Evolutionary conservation across 2,113 vertebrate species (phyloP), one percentile per base, ranked within the genome.

Genomic region (Hipposideros armiger): DNA sequence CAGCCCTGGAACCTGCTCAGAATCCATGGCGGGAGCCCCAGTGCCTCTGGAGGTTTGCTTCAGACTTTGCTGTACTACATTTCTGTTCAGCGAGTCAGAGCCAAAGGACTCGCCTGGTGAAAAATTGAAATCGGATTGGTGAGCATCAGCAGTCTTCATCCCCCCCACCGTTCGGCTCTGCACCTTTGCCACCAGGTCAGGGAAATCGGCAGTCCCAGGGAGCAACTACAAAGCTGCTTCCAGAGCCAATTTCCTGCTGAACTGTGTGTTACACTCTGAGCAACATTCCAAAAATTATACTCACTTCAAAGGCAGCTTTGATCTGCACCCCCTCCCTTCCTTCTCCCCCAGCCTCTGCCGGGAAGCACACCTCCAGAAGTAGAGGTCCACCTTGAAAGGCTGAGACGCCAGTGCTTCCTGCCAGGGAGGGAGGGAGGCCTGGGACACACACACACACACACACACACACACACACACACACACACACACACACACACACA

Each of bases 281-380:
- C 52, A 95, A 96, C 94, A 94, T 94, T 94, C 91, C 72, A 96
- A 96, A 96, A 98, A 98, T 97, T 93, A 83, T 8, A 85, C 91
- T 97, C 56, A 66, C 82, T 94, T 95, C 95, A 95, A 90, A 98
- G 94, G 56, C 58, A 15, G 91, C 95, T 98, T 97, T 73, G 0
- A 3, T 94, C 81, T 97, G 91, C 7, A 11, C 36, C 54, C 94
- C 94, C 95, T 86, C 95, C 95, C 92, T 77, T 66, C 58, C 74
- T 28, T 56, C 95, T 76, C 64, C 94, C 91, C 93, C 78, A 93
- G 93, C 93, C 69, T 93, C 89, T 81, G 42, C 90, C 19, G 36
- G 24, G 1, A 0, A 67, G 80, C 90, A 7, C 42, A 40, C 87
- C 20, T 62, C 97, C 92, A 88, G 94, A 90, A 45, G 28, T 70